phyloP scores from a whole-genome alignment of 2,888 invertebrate species.

The Gasteruption jaculator region DNA sequence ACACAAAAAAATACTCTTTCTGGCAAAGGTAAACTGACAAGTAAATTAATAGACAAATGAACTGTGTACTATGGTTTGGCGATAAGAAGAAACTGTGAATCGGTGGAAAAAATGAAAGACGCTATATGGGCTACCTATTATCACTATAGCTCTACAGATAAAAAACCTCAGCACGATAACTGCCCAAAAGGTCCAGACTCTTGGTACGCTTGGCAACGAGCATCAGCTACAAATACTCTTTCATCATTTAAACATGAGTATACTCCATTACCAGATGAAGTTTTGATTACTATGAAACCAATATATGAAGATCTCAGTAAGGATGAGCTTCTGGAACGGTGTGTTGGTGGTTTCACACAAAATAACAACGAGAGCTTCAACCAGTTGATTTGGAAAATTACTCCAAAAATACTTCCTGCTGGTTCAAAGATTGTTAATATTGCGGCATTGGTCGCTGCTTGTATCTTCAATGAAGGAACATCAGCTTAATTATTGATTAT shows the following conservation, averaged over 20 bases:
- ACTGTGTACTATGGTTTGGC: conserved; percentile 11
- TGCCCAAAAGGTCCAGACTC: too few relatives aligned
- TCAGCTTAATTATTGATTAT: conserved; percentile 4
- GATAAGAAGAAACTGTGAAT: conserved; percentile 12
- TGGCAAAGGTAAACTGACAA: too few relatives aligned
- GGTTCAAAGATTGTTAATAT: conserved; percentile 4
- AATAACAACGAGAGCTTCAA: neutral
- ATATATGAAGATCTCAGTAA: too few relatives aligned
- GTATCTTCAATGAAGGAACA: conserved; percentile 4
- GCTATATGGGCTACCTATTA: conserved; percentile 19
- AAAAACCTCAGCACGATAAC: too few relatives aligned
- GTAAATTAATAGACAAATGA: conserved; percentile 19
- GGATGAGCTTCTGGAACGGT: neutral
- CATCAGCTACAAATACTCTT: too few relatives aligned
- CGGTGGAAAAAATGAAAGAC: conserved; percentile 14
- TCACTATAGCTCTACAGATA: too few relatives aligned
- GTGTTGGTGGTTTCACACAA: conserved; percentile 1
- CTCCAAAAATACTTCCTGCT: conserved; percentile 6
- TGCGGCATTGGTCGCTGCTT: conserved; percentile 4
- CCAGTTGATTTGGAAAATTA: conserved; percentile 1
- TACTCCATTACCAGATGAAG: too few relatives aligned
- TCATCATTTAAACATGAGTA: too few relatives aligned
- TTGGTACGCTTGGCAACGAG: too few relatives aligned
- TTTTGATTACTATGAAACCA: too few relatives aligned
- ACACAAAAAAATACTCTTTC: too few relatives aligned